Base-by-base conservation (phyloP, 2,888 invertebrate species). In the Harpalus rubripes region DNA sequence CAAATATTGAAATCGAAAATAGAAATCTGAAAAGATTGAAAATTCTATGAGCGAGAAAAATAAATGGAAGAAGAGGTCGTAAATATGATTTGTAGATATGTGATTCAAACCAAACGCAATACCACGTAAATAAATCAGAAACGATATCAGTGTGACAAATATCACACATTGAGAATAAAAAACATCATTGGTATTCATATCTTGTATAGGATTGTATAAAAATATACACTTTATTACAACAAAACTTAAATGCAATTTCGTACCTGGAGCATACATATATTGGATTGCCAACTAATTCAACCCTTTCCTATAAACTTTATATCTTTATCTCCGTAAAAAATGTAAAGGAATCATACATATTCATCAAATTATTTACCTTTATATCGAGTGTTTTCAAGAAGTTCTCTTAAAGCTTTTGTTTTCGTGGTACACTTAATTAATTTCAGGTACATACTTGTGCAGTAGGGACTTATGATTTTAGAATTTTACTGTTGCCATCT, bases 71-170 rank as follows among this genome's bases (percentile, higher is more conserved):
- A 52, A 52, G 44, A 52, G 44, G 10, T 52, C 44, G 44, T 52
- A 52, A 52, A 52, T 52, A 52, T 52, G 44, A 52, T 52, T 52
- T 52, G 44, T 52, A 52, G 44, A 52, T 52, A 52, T 52, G 44
- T 52, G 44, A 52, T 52, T 52, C 44, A 52, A 52, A 52, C 44
- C 44, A 52, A 10, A 52, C 8, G 44, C 44, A 52, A 52, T 52
- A 52, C 44, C 7, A 12, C 44, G 44, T 6, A 52, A 52, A 52
- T 52, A 52, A 52, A 52, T 52, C 44, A 52, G 10, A 52, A 12
- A 52, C 2, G 44, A 52, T 52, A 52, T 52, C 44, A 52, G 0
- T 8, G 44, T 12, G 44, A 52, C 44, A 52, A 52, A 52, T 52
- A 52, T 52, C 44, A 12, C 8, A 52, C 10, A 22, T n/a, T 5